Evolutionary conservation across 1,140 invertebrate genomes (phyloP), one percentile per base, ranked within the genome.

Genomic region (Hormaphis cornu): DNA sequence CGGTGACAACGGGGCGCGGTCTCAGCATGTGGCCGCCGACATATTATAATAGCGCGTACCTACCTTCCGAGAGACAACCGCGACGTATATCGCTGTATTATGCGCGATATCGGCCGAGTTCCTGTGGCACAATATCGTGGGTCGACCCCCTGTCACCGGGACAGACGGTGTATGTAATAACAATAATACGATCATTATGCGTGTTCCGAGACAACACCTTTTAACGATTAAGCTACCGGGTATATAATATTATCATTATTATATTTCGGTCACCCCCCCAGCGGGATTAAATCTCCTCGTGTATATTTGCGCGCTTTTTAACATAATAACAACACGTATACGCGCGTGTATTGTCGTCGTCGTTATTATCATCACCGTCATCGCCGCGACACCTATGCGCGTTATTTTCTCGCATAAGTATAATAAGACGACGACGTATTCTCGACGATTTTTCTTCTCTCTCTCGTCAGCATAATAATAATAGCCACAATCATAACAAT

Each of bases 151-250:
- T 35, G 61, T 66, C 61, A 66, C 61, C 18, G 61, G 18, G 42
- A 46, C n/a, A n/a, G n/a, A n/a, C n/a, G n/a, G n/a, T n/a, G n/a
- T 30, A 18, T 30, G 24, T 42, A n/a, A 10, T 9, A 8, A 28
- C 18, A 28, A 56, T 54, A 14, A 48, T 24, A 48, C 4, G n/a
- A 8, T 2, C n/a, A 52, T 28, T n/a, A 56, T 56, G 12, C 33
- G 37, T 61, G 14, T 42, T 50, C 61, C 61, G 44, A 66, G 61
- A 66, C 61, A 50, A 66, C 61, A 66, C 61, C 61, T 66, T 66
- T 66, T 66, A 66, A 66, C 61, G 61, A 66, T 66, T 66, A 66
- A 66, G 61, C 59, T 63, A 63, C 59, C 26, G 59, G 59, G 59
- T n/a, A n/a, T n/a, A n/a, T n/a, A n/a, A n/a, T n/a, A n/a, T n/a